phyloP scores from a whole-genome alignment of 2,888 invertebrate genomes.

The Spilarctia lutea region DNA sequence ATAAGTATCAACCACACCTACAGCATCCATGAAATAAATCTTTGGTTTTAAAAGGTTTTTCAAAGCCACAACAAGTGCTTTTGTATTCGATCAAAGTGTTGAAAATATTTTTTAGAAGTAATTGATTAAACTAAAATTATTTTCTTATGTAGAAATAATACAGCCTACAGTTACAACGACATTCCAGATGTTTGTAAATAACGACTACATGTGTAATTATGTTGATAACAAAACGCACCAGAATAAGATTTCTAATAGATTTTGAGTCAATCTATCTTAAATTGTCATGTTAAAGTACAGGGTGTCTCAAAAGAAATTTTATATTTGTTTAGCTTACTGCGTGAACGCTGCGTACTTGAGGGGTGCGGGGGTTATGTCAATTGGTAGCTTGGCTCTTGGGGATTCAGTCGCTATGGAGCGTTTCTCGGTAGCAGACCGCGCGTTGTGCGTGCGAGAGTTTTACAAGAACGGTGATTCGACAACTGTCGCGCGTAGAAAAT shows the following conservation, averaged over 20 bases:
- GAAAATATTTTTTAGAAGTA: neutral
- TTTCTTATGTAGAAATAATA: neutral
- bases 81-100: neutral
- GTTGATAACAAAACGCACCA: neutral
- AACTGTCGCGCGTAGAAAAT: no score
- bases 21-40: slow-evolving; percentile 42
- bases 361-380: no score
- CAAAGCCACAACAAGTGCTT: neutral
- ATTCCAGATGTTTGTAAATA: neutral
- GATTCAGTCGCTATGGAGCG: no score
- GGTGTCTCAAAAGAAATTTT: no score
- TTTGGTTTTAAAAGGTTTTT: slow-evolving; percentile 30
- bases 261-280: neutral
- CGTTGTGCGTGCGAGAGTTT: no score
- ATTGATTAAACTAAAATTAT: neutral
- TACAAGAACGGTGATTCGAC: no score
- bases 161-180: neutral
- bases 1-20: slow-evolving; percentile 48
- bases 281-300: neutral
- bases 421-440: no score
- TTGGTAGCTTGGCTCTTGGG: no score
- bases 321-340: no score
- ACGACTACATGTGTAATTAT: neutral
- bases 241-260: neutral
- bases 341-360: no score